These are phyloP conservation scores for Maniola jurtina DNA, from an alignment of 1,140 invertebrate genomes.

Conservation along the genomic window DNA sequence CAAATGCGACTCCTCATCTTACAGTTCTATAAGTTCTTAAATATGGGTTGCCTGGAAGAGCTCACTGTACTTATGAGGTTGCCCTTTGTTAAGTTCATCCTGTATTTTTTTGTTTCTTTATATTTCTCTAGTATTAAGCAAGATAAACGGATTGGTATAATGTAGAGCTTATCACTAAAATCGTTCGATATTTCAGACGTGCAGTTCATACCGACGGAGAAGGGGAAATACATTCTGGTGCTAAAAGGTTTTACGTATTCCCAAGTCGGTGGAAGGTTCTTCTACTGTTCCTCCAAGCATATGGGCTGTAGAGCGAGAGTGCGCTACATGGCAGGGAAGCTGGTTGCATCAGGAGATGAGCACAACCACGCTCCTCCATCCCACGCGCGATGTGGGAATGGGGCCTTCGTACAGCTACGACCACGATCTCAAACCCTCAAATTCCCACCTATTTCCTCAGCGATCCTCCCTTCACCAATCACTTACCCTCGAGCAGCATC, in stretches of 20 bases:
- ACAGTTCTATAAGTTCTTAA: too few species aligned
- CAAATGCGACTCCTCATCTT: too few species aligned
- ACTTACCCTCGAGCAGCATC: constrained; percentile 50
- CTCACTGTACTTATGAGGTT: too few species aligned
- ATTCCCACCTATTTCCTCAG: constrained; percentile 33
- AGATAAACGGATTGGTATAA: too few species aligned
- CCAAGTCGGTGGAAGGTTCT: constrained; percentile 70
- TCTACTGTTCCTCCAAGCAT: constrained; percentile 74
- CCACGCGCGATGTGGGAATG: constrained; percentile 68
- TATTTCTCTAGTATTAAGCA: too few species aligned
- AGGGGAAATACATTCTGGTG: constrained; percentile 71
- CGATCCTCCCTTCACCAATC: constrained; percentile 51
- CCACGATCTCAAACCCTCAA: constrained; percentile 42
- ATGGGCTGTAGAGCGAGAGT: constrained; percentile 69
- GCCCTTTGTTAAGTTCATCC: too few species aligned
- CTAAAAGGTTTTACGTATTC: constrained; percentile 70
- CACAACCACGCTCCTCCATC: constrained; percentile 70
- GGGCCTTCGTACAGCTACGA: constrained; percentile 65
- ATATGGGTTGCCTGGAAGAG: too few species aligned
- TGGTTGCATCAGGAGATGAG: constrained; percentile 58
- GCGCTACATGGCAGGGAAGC: constrained; percentile 54
- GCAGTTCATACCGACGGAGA: constrained; percentile 73
- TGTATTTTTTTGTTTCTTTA: too few species aligned
- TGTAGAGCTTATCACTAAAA: constrained; percentile 27
- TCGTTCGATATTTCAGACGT: constrained; percentile 55